Evolutionary conservation across 2,113 vertebrate species (phyloP), one percentile per base, ranked within the genome.

Genomic region (Sphaerodactylus townsendi): DNA sequence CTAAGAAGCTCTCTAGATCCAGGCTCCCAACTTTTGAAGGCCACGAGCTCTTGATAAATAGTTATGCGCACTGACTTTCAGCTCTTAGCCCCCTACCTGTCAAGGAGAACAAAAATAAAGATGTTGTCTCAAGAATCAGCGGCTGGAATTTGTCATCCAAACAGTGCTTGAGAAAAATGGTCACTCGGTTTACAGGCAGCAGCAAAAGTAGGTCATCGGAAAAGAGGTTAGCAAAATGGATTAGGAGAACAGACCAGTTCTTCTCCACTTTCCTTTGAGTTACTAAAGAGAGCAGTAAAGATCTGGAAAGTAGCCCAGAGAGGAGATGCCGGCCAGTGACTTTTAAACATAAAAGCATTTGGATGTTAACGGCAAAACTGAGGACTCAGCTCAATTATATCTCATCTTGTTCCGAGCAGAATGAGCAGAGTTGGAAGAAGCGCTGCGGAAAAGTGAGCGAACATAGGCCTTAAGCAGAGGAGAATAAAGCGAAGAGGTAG

Each of bases 301-400:
- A 25, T 65, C 86, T 81, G 2, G 1, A 30, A 79, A 90, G 88
- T 89, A 90, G 82, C 56, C 88, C 82, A 75, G 76, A 35, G 39
- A 59, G 75, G 6, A 5, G 76, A 89, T 82, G 13, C n/a, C 46
- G 68, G 85, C 89, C 84, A 86, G 50, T 80, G 76, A 81, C 0
- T 84, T 78, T n/a, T 30, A 91, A 66, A 68, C 79, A 87, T 84
- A 79, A 92, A 91, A 90, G 82, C 77, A 90, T 72, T 83, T 76
- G 8, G 3, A 64, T n/a, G n/a, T n/a, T n/a, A n/a, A n/a, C n/a
- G n/a, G 88, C 85, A 92, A 92, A 94, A 90, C 13, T 84, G 83
- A 93, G 85, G 85, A 90, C 93, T 93, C 87, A 86, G 90, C 88
- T 87, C 84, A 88, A 92, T 93, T 93, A 90, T 70, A 90, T 80